Base-by-base conservation (phyloP, 2,797 vertebrate species). In the Orientallactaga sibirica region DNA sequence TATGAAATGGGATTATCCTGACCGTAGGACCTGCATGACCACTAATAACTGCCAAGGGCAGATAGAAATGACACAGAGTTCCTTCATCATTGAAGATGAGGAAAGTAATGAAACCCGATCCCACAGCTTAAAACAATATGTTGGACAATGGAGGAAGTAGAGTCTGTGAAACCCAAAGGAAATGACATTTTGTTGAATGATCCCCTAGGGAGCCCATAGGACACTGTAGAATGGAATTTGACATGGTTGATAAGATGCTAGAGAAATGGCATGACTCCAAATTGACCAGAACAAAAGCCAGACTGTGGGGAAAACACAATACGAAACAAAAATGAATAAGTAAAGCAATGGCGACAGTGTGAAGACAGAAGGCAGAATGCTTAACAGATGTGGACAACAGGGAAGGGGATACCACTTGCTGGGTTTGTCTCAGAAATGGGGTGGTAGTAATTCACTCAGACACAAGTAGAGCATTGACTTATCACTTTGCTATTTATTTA, bases 151-250 rank as follows among this genome's bases (percentile, higher is more conserved):
- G 64, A 88, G 52, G 5, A 6, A 75, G 24, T 16, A 37, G 55
- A 90, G 83, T 81, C 58, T 52, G 14, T 78, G 78, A 88, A 52
- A 73, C 24, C 70, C 73, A 48, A 27, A 90, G 41, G 64, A 88
- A 90, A 79, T 82, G 18, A 86, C 52, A 62, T 22, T 58, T 86
- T 20, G 66, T 1, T 66, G 71, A 76, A 52, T 79, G n/a, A 82
- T 86, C 91, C 85, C 70, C 70, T 80, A 11, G 2, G 5, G 48
- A 88, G 66, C 5, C 15, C 61, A 76, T 16, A 78, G 74, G 84
- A 91, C 7, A 86, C 19, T 75, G 92, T 7, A 77, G 77, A 92
- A 89, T 86, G 71, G 52, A 92, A 91, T 86, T 81, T 92, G 52
- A 71, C 41, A 79, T 68, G 15, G 68, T 78, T 92, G 58, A 58